Evolutionary conservation across 2,113 vertebrate genomes (phyloP).

Genomic region (Cochlearius cochlearius): DNA sequence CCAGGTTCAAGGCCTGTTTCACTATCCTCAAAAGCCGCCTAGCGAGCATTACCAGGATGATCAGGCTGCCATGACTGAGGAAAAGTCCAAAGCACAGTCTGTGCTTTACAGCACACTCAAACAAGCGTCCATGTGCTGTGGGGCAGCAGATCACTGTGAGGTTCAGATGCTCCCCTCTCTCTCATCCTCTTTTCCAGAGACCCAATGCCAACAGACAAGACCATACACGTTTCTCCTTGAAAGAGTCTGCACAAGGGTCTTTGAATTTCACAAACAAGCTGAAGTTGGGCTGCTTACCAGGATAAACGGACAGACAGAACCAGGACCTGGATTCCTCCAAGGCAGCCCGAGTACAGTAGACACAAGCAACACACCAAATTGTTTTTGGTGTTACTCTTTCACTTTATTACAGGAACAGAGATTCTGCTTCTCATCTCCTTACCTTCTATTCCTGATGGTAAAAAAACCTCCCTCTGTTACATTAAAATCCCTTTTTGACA

Average conservation of each 20-base stretch:
- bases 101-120: neutral
- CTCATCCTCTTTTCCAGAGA: neutral
- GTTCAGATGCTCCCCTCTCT: neutral
- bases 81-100: neutral
- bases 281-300: neutral
- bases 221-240: neutral
- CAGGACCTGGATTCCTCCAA: neutral
- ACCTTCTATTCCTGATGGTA: neutral
- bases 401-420: neutral
- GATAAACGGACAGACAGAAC: neutral
- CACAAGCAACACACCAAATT: neutral
- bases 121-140: neutral
- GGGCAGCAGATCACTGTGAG: neutral
- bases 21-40: neutral
- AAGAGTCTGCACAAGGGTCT: neutral
- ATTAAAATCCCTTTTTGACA: neutral
- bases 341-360: neutral
- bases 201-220: neutral
- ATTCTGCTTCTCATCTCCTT: neutral
- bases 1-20: neutral
- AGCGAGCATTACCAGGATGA: neutral
- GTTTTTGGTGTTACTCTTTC: neutral
- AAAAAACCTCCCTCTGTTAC: neutral
- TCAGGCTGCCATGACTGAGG: neutral
- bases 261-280: neutral